These are phyloP conservation scores for Lindbergichthys nudifrons DNA, from an alignment of 2,797 vertebrate species.

Conservation along the genomic window DNA sequence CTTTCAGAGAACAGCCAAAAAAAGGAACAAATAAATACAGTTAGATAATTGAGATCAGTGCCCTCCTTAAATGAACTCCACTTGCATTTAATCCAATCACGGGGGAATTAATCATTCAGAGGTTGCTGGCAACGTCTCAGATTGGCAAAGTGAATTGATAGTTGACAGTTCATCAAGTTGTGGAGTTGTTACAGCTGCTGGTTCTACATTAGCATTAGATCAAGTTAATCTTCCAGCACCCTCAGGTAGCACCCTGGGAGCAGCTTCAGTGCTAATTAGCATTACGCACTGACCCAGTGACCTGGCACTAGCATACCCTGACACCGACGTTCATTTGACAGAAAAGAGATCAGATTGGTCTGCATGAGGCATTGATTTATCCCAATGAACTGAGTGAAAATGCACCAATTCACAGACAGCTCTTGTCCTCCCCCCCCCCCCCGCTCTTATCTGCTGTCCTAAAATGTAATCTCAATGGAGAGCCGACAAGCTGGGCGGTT, in stretches of 20 bases:
- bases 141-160: conserved; percentile 42
- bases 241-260: conserved; percentile 21
- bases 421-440: conserved; percentile 9
- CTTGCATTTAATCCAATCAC: conserved; percentile 42
- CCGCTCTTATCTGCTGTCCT: conserved; percentile 45
- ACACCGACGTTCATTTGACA: not conserved
- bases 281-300: conserved; percentile 19
- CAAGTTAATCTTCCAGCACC: conserved; percentile 39
- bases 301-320: not conserved
- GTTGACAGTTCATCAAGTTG: conserved; percentile 57
- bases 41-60: conserved; percentile 15
- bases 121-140: conserved; percentile 48
- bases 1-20: not conserved
- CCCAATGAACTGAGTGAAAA: conserved; percentile 25
- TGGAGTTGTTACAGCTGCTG: conserved; percentile 39
- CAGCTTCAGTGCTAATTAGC: conserved; percentile 37
- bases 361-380: conserved; percentile 22
- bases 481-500: conserved; percentile 49
- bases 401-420: conserved; percentile 16
- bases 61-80: conserved; percentile 33
- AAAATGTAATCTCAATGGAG: conserved; percentile 59
- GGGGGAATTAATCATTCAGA: conserved; percentile 39
- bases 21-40: conserved; percentile 8
- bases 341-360: not conserved
- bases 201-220: conserved; percentile 51